phyloP scores from a whole-genome alignment of 1,140 invertebrate species.

The Bombus balteatus region DNA sequence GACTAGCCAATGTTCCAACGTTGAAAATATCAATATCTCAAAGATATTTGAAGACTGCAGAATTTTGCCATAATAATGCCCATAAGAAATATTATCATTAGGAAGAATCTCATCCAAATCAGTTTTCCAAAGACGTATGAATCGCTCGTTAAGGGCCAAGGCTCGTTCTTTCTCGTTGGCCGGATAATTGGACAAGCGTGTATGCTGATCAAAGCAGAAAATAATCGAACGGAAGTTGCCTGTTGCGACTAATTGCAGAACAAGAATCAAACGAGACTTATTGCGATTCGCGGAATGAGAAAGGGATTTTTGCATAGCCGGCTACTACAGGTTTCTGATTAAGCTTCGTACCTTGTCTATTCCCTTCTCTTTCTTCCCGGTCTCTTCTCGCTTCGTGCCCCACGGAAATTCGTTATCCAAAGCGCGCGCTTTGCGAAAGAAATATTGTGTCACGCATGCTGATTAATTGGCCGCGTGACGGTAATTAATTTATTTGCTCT shows the following conservation, averaged over 20 bases:
- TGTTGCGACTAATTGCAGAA: conserved; percentile 43
- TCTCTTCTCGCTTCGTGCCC: neutral
- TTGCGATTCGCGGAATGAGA: conserved; percentile 31
- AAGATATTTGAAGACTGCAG: no score
- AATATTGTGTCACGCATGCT: neutral
- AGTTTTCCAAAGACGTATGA: neutral
- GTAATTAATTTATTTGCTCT: conserved; percentile 13
- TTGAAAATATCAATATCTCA: neutral
- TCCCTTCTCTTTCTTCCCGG: neutral
- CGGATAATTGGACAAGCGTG: conserved; percentile 34
- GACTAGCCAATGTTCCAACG: neutral
- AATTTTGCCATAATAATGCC: neutral
- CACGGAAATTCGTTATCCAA: conserved; percentile 29
- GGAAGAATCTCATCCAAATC: neutral
- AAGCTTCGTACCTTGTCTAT: neutral
- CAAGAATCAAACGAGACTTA: conserved; percentile 32
- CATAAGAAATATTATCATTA: neutral
- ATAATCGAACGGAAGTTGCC: conserved; percentile 42
- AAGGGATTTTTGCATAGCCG: conserved; percentile 10
- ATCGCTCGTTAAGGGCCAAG: neutral
- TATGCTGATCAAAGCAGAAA: conserved; percentile 1
- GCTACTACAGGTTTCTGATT: conserved; percentile 23
- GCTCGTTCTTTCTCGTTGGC: neutral
- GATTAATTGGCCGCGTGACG: conserved; percentile 12
- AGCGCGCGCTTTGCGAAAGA: neutral